Base-by-base conservation (phyloP, 2,888 invertebrate species). In the Theristus sp. region DNA sequence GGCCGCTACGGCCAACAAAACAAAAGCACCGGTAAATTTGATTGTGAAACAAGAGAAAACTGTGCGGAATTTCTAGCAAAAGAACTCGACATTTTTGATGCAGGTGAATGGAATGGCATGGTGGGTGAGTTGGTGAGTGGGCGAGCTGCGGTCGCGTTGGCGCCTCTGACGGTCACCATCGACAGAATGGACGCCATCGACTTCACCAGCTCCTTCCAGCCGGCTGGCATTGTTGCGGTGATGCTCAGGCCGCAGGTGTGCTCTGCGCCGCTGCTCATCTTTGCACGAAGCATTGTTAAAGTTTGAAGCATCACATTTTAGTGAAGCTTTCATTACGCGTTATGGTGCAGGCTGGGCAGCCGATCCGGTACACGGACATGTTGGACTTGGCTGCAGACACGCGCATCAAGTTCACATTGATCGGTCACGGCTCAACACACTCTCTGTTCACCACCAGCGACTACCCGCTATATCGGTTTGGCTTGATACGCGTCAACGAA, bases 131-230 rank as follows among this genome's bases (percentile, higher is more conserved):
- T 57, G 30, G 22, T 57, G n/a, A 6, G n/a, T 22, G 31, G 57
- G 17, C 30, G 31, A 30, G 57, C 58, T 24, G 47, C 13, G 25
- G 38, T 58, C 6, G 58, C 49, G 13, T 10, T 58, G 10, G 58
- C 58, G 17, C 58, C 58, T 25, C 27, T 58, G 27, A 58, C 58
- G 25, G 28, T 58, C n/a, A 58, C 47, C 17, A 27, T 24, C 30
- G 49, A 58, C 6, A 20, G 58, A 25, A 47, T 28, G 38, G 47
- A 38, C 24, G 58, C 30, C 10, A 58, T 58, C n/a, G 58, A 58
- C 27, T 58, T 47, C 27, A 58, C 31, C 31, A 30, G 10, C 10
- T 20, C 31, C 31, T 3, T 30, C 24, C 29, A 30, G 57, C 57
- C 49, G 3, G 49, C 49, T n/a, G n/a, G 49, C 24, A 24, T 49